Evolutionary conservation across 1,140 invertebrate genomes (phyloP).

Genomic region (Hirudo medicinalis): DNA sequence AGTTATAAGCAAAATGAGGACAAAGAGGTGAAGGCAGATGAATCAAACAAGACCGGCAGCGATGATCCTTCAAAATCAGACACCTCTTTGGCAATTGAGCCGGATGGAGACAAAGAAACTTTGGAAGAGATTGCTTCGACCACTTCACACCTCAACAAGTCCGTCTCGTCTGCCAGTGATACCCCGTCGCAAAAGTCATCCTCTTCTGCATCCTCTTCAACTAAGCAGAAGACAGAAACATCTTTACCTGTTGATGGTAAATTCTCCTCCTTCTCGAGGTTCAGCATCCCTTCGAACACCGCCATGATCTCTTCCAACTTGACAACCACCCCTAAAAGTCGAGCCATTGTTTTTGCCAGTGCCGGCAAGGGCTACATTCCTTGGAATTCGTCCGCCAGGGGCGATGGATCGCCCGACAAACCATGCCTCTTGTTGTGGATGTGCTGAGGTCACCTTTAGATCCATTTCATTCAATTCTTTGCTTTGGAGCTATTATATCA

Average conservation of each 20-base stretch:
- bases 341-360: constrained; percentile 10
- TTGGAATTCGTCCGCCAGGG: constrained; percentile 14
- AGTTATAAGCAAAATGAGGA: no score
- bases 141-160: not conserved
- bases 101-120: no score
- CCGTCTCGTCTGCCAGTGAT: not conserved
- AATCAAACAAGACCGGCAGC: no score
- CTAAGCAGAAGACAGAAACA: not conserved
- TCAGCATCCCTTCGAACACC: not conserved
- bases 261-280: not conserved
- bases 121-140: not conserved
- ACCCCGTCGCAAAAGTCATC: not conserved
- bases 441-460: constrained; percentile 1
- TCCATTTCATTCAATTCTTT: not conserved
- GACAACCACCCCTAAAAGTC: not conserved
- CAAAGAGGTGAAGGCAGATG: no score
- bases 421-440: constrained; percentile 21
- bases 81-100: no score
- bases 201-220: not conserved
- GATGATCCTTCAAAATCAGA: no score
- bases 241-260: not conserved
- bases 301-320: not conserved
- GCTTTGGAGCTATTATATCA: not conserved
- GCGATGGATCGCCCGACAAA: constrained; percentile 10
- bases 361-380: constrained; percentile 20